phyloP scores from a whole-genome alignment of 2,888 invertebrate genomes.

The Ornithoptera alexandrae region DNA sequence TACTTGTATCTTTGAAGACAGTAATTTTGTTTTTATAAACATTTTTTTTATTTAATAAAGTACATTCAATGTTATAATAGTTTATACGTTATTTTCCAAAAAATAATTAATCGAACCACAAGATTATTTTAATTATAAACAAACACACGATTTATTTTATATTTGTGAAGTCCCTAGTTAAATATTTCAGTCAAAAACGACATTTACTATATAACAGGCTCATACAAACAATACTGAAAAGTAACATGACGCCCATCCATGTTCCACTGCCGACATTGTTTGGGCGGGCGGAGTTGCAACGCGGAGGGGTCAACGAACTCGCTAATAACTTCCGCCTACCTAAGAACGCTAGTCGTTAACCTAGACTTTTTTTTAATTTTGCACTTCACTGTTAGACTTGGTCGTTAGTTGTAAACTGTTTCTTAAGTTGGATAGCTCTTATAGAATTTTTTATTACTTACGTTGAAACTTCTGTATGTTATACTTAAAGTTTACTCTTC shows the following conservation, averaged over 20 bases:
- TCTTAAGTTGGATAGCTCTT: not conserved
- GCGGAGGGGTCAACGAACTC: constrained; percentile 59
- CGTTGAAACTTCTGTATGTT: constrained; percentile 2
- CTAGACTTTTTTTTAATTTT: constrained; percentile 38
- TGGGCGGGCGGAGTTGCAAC: constrained; percentile 55
- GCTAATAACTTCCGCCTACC: constrained; percentile 76
- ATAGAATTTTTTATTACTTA: not conserved
- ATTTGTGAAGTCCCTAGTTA: too few species aligned
- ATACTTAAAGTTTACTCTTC: not conserved
- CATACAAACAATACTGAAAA: constrained; percentile 30
- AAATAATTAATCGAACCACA: too few species aligned
- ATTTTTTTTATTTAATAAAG: too few species aligned
- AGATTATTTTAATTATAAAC: too few species aligned
- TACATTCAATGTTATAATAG: too few species aligned
- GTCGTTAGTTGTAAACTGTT: constrained; percentile 25
- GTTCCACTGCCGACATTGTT: constrained; percentile 45
- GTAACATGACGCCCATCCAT: constrained; percentile 24
- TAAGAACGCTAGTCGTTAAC: constrained; percentile 59
- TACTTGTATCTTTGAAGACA: too few species aligned
- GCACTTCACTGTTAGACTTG: constrained; percentile 29
- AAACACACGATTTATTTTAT: too few species aligned
- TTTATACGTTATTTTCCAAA: too few species aligned
- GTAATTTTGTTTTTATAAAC: too few species aligned
- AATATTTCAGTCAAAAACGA: too few species aligned
- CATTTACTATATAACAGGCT: not conserved